phyloP scores from a whole-genome alignment of 2,113 vertebrate species.

The Eleginops maclovinus region DNA sequence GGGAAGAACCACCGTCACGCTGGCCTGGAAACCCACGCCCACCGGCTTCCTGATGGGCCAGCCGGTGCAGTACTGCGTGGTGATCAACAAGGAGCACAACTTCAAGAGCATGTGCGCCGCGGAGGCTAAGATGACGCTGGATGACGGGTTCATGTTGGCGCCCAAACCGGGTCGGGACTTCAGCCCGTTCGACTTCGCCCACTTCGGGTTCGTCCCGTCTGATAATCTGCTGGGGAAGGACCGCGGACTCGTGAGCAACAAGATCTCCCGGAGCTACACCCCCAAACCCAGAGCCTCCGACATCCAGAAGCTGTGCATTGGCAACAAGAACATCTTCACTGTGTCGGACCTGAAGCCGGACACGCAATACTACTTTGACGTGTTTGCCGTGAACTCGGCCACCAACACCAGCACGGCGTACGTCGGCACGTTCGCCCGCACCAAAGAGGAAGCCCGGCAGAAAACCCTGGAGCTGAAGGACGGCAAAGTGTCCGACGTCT shows the following conservation, averaged over 20 bases:
- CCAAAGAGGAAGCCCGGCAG: slow-evolving; percentile 94
- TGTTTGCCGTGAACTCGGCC: slow-evolving; percentile 91
- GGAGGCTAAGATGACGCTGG: slow-evolving; percentile 89
- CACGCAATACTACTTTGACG: slow-evolving; percentile 97
- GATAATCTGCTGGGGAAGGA: slow-evolving; percentile 87
- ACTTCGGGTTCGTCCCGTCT: slow-evolving; percentile 91
- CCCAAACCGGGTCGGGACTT: slow-evolving; percentile 96
- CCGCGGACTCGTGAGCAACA: slow-evolving; percentile 81
- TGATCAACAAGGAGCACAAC: slow-evolving; percentile 97
- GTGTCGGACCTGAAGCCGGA: slow-evolving; percentile 94
- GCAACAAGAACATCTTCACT: slow-evolving; percentile 96
- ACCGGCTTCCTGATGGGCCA: slow-evolving; percentile 90
- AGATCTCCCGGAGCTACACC: slow-evolving; percentile 82
- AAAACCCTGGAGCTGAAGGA: slow-evolving; percentile 95
- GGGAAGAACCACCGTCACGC: slow-evolving; percentile 92
- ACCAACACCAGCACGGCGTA: slow-evolving; percentile 96
- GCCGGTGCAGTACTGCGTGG: slow-evolving; percentile 94
- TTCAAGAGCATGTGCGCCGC: slow-evolving; percentile 98
- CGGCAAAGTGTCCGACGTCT: slow-evolving; percentile 92
- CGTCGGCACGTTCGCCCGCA: slow-evolving; percentile 95
- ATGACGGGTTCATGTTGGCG: slow-evolving; percentile 92
- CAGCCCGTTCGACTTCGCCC: slow-evolving; percentile 95
- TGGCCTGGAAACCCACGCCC: slow-evolving; percentile 97
- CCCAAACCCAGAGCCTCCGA: slow-evolving; percentile 85
- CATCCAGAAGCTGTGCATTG: slow-evolving; percentile 92